A percentile compares a stretch with the other conserved stretches of the same genome.
Evolutionary conservation across 2,888 invertebrate species (phyloP).

Genomic region (Polymixis flavicincta): DNA sequence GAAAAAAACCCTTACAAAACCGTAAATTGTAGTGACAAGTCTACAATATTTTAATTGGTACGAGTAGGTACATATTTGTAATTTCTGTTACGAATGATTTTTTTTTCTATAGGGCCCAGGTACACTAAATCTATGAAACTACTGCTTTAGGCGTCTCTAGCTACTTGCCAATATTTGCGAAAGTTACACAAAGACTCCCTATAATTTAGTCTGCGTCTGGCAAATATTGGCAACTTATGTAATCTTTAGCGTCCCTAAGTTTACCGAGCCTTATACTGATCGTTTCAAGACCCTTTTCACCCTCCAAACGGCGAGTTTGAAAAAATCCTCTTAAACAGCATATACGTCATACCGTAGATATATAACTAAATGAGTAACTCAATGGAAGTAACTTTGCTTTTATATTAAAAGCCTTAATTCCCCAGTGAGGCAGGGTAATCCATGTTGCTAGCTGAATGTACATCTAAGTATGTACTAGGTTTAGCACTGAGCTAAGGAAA

Average conservation of each 20-base stretch:
- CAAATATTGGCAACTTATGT: conserved; percentile 9
- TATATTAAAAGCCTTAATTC: conserved; percentile 67
- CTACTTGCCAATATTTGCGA: conserved; percentile 14
- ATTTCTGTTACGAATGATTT: too few relatives aligned
- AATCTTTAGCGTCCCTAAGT: conserved; percentile 18
- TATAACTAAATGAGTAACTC: conserved; percentile 49
- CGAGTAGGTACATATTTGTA: too few relatives aligned
- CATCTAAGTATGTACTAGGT: conserved; percentile 55
- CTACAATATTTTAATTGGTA: too few relatives aligned
- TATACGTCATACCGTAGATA: conserved; percentile 34
- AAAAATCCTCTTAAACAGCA: conserved; percentile 33
- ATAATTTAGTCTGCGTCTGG: conserved; percentile 12
- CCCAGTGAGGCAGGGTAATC: conserved; percentile 50
- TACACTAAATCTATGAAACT: too few relatives aligned
- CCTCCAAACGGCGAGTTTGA: conserved; percentile 12
- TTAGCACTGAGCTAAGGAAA: conserved; percentile 43
- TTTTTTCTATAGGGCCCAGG: too few relatives aligned
- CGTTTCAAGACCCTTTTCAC: conserved; percentile 31
- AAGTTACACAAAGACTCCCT: conserved; percentile 13
- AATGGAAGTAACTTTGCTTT: conserved; percentile 66
- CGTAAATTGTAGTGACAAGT: too few relatives aligned
- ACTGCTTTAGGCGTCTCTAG: too few relatives aligned
- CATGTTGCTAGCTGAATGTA: conserved; percentile 46
- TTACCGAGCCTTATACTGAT: conserved; percentile 24
- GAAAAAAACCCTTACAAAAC: too few relatives aligned